phyloP scores from a whole-genome alignment of 1,140 invertebrate genomes.

The Aporrectodea caliginosa region DNA sequence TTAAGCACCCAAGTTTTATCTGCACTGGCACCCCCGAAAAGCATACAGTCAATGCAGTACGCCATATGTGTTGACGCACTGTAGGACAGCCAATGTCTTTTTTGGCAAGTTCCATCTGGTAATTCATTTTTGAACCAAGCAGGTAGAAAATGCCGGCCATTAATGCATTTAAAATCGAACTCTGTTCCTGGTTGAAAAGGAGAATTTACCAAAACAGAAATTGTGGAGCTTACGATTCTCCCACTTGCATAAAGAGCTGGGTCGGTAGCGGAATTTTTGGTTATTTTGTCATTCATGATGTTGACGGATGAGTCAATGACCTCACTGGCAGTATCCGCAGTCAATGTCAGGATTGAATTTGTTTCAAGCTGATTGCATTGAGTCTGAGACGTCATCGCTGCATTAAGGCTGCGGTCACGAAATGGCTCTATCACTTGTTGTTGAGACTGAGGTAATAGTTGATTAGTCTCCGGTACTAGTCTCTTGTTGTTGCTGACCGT shows the following conservation, averaged over 20 bases:
- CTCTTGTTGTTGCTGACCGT: too few species aligned
- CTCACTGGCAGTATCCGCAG: too few species aligned
- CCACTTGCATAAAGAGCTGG: background rate
- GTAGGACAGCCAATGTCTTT: background rate
- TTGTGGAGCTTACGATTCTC: background rate
- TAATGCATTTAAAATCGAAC: background rate
- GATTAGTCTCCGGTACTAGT: too few species aligned
- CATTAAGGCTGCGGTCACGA: too few species aligned
- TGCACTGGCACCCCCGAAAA: background rate
- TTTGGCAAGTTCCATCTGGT: background rate
- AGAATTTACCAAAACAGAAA: background rate
- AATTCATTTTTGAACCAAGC: background rate
- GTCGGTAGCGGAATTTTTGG: too few species aligned
- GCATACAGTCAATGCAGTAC: background rate
- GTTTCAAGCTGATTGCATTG: too few species aligned
- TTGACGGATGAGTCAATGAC: too few species aligned
- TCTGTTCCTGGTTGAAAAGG: background rate
- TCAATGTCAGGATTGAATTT: too few species aligned
- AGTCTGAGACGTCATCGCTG: too few species aligned
- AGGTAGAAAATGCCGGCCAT: background rate
- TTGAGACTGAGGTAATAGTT: too few species aligned
- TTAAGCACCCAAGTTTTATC: background rate
- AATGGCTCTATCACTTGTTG: too few species aligned
- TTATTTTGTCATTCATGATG: too few species aligned
- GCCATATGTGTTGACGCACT: background rate